Evolutionary conservation across 2,888 invertebrate species (phyloP), one percentile per base, ranked within the genome.

Genomic region (Pycnomerus fuliginosus): DNA sequence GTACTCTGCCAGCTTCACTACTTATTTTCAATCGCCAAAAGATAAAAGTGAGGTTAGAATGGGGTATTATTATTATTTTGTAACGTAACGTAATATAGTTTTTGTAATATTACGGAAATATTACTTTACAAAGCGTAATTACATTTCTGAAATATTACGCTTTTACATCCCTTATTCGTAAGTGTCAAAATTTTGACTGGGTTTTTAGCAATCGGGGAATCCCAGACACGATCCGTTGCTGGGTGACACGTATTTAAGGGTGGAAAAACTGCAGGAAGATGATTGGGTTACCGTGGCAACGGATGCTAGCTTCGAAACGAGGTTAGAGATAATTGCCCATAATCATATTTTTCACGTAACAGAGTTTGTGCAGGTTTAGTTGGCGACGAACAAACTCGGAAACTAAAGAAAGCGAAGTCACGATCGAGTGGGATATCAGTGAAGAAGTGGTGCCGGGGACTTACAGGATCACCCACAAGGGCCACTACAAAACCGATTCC

Each of bases 291-390:
- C 82, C 0, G 75, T 88, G 3, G 86, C 87, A 4, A 89, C 86
- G 0, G 93, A 93, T 67, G 88, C 86, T 12, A 83, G 84, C 63
- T 92, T 91, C 90, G 90, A 91, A 64, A 93, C 92, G 3, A 88
- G 78, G 92, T 90, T 73, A 20, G 20, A 8, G 20, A 8, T 5
- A 20, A 5, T 20, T 20, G 20, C 20, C 4, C 8, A 5, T 8
- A 69, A 76, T 65, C 24, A 7, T 13, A 4, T 22, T 14, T 11
- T 13, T 15, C 7, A 31, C 12, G 12, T 2, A 3, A 31, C 13
- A 3, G 7, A n/a, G 3, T 25, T 34, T 29, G 34, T 10, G 8
- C 17, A 31, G 17, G 17, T 31, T 31, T 7, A 16, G n/a, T n/a
- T 37, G 43, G 37, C 12, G 77, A 29, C 79, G 88, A 11, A 83